Evolutionary conservation across 2,888 invertebrate species (phyloP), one percentile per base, ranked within the genome.

Genomic region (Osmoderma eremita): DNA sequence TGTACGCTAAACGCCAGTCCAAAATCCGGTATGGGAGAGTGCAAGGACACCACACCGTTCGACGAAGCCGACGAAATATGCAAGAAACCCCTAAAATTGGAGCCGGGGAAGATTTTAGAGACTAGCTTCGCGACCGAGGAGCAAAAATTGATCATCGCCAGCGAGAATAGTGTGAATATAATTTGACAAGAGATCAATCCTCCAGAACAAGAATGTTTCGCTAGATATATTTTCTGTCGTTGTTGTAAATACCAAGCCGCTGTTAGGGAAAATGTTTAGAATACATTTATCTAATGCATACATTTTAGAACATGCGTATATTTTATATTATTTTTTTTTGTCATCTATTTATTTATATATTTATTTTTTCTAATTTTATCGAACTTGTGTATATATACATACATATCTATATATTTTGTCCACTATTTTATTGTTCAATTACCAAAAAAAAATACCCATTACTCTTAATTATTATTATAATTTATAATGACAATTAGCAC

Each of bases 241-340:
- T 82, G 82, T 77, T 82, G 82, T 80, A 82, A 80, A 81, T 81
- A 82, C 72, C 80, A 78, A 75, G 73, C 79, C 75, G 77, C 77
- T 71, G 73, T 75, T 78, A 79, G 79, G 71, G 80, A 80, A 74
- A 78, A 80, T 78, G 82, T 82, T 74, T 82, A 81, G 76, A 71
- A 69, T 70, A 66, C 71, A 67, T 76, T 72, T 74, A 74, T 75
- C 72, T 74, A 67, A 70, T 69, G 67, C 51, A 51, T 64, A 48
- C 54, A 62, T 42, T 67, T 71, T 67, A 72, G 70, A 71, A 72
- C 72, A 72, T 70, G 68, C 54, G 72, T 70, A 67, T 71, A 58
- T 71, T 67, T 69, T 72, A 70, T 70, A 69, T 72, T 74, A 73
- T 74, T 66, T 68, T 56, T 65, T 67, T 69, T 71, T 68, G 58